A percentile compares a stretch with the other conserved stretches of the same genome.
Conservation (phyloP, 1,140 invertebrate species). For the Cydia amplana region DNA sequence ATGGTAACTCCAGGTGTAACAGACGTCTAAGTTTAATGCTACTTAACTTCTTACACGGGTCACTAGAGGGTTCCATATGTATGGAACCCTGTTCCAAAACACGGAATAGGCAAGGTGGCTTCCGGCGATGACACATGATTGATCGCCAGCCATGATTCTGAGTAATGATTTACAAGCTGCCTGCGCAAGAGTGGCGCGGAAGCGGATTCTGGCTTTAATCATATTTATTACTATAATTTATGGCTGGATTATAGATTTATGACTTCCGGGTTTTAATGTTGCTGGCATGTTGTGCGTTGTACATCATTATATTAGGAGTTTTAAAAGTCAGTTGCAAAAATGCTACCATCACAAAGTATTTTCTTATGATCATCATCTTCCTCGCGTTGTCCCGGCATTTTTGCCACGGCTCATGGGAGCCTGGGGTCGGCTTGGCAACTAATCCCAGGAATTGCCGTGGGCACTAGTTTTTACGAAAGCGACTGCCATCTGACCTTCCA, state of each 20-base stretch:
- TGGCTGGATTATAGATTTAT: not conserved
- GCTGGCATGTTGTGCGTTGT: not conserved
- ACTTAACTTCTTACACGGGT: no score
- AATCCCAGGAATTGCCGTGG: no score
- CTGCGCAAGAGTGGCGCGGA: constrained; percentile 32
- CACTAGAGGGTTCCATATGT: not conserved
- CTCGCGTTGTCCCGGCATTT: no score
- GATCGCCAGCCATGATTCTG: constrained; percentile 57
- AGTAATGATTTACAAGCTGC: constrained; percentile 55
- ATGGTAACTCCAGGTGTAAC: no score
- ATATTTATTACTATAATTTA: not conserved
- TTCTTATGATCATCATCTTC: no score
- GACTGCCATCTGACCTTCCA: no score
- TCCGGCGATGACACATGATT: constrained; percentile 60
- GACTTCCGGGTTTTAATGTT: not conserved
- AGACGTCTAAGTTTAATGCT: no score
- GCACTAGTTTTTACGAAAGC: no score
- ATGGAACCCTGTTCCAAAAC: constrained; percentile 6
- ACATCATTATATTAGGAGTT: not conserved
- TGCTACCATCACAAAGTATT: no score
- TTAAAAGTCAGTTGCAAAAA: no score
- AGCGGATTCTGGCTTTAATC: constrained; percentile 22
- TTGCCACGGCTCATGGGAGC: no score
- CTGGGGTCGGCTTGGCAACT: no score
- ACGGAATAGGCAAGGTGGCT: constrained; percentile 45